phyloP scores from a whole-genome alignment of 2,888 invertebrate species.

The Trissoscelio sp. region DNA sequence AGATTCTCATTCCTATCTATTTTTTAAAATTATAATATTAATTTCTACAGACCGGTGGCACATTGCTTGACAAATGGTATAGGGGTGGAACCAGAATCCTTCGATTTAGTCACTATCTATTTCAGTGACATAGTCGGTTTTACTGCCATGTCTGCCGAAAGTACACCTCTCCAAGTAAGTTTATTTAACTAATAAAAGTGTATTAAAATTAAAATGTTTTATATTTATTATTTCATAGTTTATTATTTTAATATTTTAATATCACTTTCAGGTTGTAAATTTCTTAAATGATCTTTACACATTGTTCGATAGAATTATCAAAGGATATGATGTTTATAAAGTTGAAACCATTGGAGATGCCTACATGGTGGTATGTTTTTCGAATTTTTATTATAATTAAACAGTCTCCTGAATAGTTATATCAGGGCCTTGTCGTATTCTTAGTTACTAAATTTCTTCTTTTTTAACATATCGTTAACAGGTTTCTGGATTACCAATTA shows the following conservation, averaged over 20 bases:
- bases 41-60: constrained; percentile 90
- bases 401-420: too few species aligned
- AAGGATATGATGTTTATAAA: constrained; percentile 99
- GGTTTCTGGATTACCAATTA: constrained; percentile 95
- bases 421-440: too few species aligned
- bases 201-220: too few species aligned
- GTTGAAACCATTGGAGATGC: constrained; percentile 97
- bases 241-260: not conserved
- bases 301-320: constrained; percentile 97
- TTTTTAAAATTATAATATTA: not conserved
- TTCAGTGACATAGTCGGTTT: constrained; percentile 99
- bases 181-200: too few species aligned
- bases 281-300: constrained; percentile 99
- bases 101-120: constrained; percentile 92
- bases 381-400: not conserved
- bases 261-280: constrained; percentile 95
- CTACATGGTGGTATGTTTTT: constrained; percentile 88
- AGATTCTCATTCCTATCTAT: too few species aligned
- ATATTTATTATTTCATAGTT: too few species aligned
- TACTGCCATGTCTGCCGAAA: constrained; percentile 97
- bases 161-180: constrained; percentile 92
- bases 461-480: too few species aligned
- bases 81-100: constrained; percentile 91
- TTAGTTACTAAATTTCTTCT: too few species aligned
- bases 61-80: constrained; percentile 93